Conservation (phyloP, 2,888 invertebrate genomes). For the Callyntrura sp. region DNA sequence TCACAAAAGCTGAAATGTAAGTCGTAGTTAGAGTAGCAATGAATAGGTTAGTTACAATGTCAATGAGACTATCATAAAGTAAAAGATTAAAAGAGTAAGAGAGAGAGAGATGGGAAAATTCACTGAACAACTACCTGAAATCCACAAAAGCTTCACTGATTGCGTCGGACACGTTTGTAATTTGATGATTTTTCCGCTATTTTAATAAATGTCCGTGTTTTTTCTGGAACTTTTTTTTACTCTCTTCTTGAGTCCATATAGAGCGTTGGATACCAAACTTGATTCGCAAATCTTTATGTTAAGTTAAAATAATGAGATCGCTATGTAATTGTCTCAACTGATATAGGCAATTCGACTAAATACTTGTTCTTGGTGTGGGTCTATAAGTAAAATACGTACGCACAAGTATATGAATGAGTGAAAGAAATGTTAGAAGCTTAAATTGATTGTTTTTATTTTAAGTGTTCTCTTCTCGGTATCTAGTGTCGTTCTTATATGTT, state of each 20-base stretch:
- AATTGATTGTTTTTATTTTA: slow-evolving; percentile 51
- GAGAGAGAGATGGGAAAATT: too few species aligned
- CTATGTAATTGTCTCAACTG: slow-evolving; percentile 16
- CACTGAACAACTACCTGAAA: neutral
- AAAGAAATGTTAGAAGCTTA: slow-evolving; percentile 47
- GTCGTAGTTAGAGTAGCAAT: too few species aligned
- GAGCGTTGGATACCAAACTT: too few species aligned
- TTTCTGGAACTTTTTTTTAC: too few species aligned
- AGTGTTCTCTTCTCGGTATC: slow-evolving; percentile 41
- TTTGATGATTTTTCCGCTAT: neutral
- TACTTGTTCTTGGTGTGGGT: neutral
- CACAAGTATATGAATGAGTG: neutral
- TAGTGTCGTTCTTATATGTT: neutral
- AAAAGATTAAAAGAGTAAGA: neutral
- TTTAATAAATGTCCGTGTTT: neutral
- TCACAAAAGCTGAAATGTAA: too few species aligned
- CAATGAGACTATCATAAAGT: neutral
- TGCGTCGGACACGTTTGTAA: neutral
- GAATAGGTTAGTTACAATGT: neutral
- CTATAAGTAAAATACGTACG: neutral
- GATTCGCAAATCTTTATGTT: neutral
- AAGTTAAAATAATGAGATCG: slow-evolving; percentile 32
- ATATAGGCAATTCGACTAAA: slow-evolving; percentile 5
- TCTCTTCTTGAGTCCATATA: too few species aligned
- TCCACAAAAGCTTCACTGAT: slow-evolving; percentile 8